Conservation (phyloP, 2,797 vertebrate species). For the Alca torda region DNA sequence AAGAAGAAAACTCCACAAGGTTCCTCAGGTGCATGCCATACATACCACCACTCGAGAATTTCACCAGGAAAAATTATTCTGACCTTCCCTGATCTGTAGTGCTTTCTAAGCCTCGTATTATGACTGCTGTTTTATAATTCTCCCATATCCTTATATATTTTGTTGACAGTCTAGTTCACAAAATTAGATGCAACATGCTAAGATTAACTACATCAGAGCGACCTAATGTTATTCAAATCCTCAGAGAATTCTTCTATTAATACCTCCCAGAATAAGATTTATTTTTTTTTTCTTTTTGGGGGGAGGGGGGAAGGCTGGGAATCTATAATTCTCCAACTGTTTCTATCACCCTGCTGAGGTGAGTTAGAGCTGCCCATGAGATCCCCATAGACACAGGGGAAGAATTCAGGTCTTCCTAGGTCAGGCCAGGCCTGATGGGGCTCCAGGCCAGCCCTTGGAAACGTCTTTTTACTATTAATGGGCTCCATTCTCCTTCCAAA, state of each 20-base stretch:
- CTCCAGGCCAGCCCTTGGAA: neutral
- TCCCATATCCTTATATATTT: neutral
- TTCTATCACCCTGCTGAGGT: neutral
- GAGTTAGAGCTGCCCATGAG: neutral
- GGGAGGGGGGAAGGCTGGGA: fast-evolving
- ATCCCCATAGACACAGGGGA: neutral
- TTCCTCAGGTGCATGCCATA: fast-evolving
- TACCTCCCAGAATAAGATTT: neutral
- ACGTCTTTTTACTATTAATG: fast-evolving
- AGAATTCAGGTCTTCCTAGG: neutral
- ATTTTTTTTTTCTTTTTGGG: neutral
- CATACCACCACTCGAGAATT: neutral
- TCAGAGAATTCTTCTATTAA: neutral
- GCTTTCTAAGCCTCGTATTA: neutral
- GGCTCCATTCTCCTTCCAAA: neutral
- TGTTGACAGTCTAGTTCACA: neutral
- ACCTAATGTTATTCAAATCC: neutral
- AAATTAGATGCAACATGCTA: neutral
- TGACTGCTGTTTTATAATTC: neutral
- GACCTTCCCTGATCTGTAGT: neutral
- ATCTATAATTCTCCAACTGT: neutral
- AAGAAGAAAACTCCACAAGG: neutral
- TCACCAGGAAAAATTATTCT: neutral
- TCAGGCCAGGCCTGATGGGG: neutral
- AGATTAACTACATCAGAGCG: neutral